Conservation (phyloP, 2,113 vertebrate genomes). For the Pedetes capensis region DNA sequence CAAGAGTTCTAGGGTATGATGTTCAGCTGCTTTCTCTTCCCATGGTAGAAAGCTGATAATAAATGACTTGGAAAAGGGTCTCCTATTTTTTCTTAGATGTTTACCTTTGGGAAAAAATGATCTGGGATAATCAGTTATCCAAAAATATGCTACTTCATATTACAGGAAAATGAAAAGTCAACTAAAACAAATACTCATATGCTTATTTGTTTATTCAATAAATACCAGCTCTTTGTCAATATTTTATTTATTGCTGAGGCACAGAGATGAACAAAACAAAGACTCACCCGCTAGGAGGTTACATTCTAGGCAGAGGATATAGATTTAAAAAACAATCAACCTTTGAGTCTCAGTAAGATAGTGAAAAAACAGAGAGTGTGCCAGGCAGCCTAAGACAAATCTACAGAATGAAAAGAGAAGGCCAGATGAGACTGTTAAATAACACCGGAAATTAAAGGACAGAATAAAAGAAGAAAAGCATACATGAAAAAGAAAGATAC, state of each 20-base stretch:
- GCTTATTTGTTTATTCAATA: conserved; percentile 24
- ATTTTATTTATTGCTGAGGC: neutral
- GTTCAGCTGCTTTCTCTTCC: conserved; percentile 56
- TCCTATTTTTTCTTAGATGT: neutral
- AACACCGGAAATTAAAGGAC: neutral
- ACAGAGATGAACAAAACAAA: neutral
- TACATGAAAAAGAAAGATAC: neutral
- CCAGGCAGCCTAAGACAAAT: neutral
- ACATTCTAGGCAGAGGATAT: neutral
- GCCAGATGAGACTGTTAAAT: neutral
- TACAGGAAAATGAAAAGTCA: conserved; percentile 42
- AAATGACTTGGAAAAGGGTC: neutral
- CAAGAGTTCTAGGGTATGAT: conserved; percentile 49
- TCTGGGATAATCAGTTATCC: conserved; percentile 29
- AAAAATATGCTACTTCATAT: conserved; percentile 51
- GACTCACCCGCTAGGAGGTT: neutral
- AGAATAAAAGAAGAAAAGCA: neutral
- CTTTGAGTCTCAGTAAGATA: neutral
- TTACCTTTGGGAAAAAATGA: neutral
- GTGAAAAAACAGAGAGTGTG: neutral
- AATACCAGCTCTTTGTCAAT: neutral
- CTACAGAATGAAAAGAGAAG: neutral
- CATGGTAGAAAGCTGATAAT: conserved; percentile 48
- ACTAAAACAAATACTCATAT: neutral
- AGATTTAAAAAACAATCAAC: neutral